phyloP scores from a whole-genome alignment of 2,888 invertebrate genomes.

The Chalcis sispes region DNA sequence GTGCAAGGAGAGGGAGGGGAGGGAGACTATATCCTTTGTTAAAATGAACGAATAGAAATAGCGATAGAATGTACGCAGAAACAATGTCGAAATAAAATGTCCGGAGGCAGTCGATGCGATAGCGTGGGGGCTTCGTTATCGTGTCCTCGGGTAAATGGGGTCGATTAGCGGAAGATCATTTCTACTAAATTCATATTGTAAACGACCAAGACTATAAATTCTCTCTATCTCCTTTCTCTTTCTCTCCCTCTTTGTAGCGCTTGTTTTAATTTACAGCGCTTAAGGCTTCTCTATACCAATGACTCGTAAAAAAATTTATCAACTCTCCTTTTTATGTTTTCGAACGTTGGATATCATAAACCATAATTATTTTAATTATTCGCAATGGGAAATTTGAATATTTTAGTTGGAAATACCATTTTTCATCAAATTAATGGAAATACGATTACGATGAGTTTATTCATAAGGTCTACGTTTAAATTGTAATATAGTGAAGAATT shows the following conservation, averaged over 20 bases:
- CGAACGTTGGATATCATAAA: no score
- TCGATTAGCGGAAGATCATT: slow-evolving; percentile 31
- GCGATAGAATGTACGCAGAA: not conserved
- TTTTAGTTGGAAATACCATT: no score
- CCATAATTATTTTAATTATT: no score
- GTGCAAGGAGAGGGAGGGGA: no score
- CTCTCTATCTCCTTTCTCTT: no score
- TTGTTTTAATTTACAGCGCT: slow-evolving; percentile 20
- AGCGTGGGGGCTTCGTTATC: slow-evolving; percentile 7
- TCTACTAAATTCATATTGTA: slow-evolving; percentile 2
- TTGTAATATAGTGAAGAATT: no score
- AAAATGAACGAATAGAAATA: slow-evolving; percentile 1
- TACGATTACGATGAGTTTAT: no score
- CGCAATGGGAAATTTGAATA: no score
- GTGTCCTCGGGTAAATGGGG: slow-evolving; percentile 14
- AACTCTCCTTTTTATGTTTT: no score
- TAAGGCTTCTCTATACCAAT: not conserved
- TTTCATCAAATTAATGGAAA: no score
- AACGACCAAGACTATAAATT: slow-evolving; percentile 13
- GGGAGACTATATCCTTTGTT: not conserved
- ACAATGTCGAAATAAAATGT: slow-evolving; percentile 20
- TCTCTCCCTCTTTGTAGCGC: slow-evolving; percentile 13
- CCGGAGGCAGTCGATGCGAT: not conserved
- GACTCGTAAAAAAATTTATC: not conserved
- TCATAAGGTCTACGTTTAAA: no score